A percentile compares a stretch with the other conserved stretches of the same genome.
Evolutionary conservation across 2,888 invertebrate genomes (phyloP).

Genomic region (Mimumesa dahlbomi): DNA sequence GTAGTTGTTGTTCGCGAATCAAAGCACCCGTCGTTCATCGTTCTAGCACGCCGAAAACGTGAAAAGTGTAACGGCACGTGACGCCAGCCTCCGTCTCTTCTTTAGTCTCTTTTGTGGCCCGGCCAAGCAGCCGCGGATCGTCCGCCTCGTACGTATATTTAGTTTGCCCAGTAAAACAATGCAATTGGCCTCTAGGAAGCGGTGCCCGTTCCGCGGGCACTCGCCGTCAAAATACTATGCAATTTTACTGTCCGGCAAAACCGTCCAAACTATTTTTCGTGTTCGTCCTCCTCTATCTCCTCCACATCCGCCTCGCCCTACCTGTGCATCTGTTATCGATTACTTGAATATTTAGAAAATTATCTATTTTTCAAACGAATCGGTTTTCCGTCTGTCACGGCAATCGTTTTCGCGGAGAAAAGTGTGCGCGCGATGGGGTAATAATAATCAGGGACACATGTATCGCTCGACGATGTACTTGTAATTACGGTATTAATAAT

Average conservation of each 20-base stretch:
- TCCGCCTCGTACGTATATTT: constrained; percentile 74
- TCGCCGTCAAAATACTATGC: constrained; percentile 47
- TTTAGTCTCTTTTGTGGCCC: constrained; percentile 63
- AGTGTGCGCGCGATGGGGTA: no score
- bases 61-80: constrained; percentile 73
- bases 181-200: constrained; percentile 76
- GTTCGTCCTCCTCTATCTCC: background rate
- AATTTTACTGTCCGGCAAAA: constrained; percentile 40
- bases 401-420: no score
- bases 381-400: no score
- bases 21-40: constrained; percentile 36
- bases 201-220: constrained; percentile 31
- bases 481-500: no score
- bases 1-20: background rate
- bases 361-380: no score
- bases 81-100: constrained; percentile 54
- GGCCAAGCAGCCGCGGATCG: constrained; percentile 74
- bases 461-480: no score
- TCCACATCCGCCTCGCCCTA: no score
- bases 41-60: constrained; percentile 61
- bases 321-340: no score
- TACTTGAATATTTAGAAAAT: no score
- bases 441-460: no score
- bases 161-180: constrained; percentile 75
- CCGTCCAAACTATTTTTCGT: background rate